phyloP scores from a whole-genome alignment of 2,113 vertebrate genomes.

The Gasterosteus aculeatus region DNA sequence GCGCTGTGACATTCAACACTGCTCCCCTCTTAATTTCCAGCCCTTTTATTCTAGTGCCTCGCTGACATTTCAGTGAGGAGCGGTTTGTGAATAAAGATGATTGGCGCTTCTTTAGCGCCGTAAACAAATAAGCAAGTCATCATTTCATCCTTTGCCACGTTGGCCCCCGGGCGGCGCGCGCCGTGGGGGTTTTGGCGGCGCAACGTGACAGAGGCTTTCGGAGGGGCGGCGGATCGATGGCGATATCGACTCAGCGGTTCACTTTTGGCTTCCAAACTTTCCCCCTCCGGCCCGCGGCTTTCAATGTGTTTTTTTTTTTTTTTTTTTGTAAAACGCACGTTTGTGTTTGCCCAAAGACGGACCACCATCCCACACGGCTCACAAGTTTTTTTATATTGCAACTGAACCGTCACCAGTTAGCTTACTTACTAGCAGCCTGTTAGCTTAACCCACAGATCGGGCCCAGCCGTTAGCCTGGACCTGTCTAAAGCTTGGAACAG shows the following conservation, averaged over 20 bases:
- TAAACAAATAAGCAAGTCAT: constrained; percentile 55
- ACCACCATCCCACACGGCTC: constrained; percentile 2
- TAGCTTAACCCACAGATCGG: background rate
- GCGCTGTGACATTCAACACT: constrained; percentile 73
- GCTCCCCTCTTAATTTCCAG: constrained; percentile 68
- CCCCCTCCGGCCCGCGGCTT: constrained; percentile 5
- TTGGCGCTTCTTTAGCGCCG: constrained; percentile 40
- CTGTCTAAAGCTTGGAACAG: background rate
- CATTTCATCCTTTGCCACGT: constrained; percentile 28
- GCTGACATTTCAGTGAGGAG: constrained; percentile 71
- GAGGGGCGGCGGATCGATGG: too few relatives aligned
- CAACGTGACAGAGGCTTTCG: too few relatives aligned
- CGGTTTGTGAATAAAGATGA: constrained; percentile 54
- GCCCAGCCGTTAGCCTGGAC: background rate
- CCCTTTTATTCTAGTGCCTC: constrained; percentile 67
- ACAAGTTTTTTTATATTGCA: too few relatives aligned
- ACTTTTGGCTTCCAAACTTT: constrained; percentile 9
- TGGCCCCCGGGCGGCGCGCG: too few relatives aligned
- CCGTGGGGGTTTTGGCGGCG: too few relatives aligned
- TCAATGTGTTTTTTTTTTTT: background rate
- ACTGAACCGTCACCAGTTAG: background rate
- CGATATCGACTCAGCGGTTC: too few relatives aligned
- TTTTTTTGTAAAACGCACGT: constrained; percentile 1
- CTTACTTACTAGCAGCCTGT: background rate
- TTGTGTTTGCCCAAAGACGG: background rate